Percentiles rank a stretch among this genome's conserved stretches.
phyloP scores from a whole-genome alignment of 1,140 invertebrate genomes.

The Battus philenor region DNA sequence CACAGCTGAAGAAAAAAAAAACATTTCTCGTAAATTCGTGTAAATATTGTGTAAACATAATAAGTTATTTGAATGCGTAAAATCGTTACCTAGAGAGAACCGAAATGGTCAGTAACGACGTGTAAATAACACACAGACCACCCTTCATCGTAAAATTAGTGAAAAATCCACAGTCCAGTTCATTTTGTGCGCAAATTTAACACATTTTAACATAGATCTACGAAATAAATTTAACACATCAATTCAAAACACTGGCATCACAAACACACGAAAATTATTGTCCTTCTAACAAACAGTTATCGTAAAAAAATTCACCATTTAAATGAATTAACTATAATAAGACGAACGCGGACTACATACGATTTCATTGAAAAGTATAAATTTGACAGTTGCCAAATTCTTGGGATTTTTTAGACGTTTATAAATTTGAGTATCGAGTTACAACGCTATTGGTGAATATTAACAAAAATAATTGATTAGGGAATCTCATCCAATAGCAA shows the following conservation, averaged over 20 bases:
- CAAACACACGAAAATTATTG: conserved; percentile 29
- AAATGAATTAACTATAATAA: no score
- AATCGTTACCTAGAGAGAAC: conserved; percentile 75
- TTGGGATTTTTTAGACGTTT: conserved; percentile 22
- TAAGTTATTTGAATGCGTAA: no score
- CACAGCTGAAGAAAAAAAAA: conserved; percentile 59
- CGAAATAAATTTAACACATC: conserved; percentile 31
- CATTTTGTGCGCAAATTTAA: conserved; percentile 69
- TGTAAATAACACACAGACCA: conserved; percentile 74
- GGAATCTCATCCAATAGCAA: conserved; percentile 40
- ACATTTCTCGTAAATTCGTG: no score
- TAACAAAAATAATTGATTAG: conserved; percentile 26
- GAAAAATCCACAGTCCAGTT: conserved; percentile 65
- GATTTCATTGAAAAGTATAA: conserved; percentile 40
- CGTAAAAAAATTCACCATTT: no score
- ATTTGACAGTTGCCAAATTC: conserved; percentile 54
- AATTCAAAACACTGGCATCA: conserved; percentile 26
- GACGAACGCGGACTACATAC: conserved; percentile 38
- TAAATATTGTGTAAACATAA: no score
- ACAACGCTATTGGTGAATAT: conserved; percentile 33
- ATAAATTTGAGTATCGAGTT: conserved; percentile 16
- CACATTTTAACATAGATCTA: conserved; percentile 47
- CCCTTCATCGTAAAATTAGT: conserved; percentile 77
- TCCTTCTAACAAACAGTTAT: no score
- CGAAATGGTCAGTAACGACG: conserved; percentile 77